Evolutionary conservation across 2,797 vertebrate species (phyloP).

Genomic region (Paedocypris micromegethes): DNA sequence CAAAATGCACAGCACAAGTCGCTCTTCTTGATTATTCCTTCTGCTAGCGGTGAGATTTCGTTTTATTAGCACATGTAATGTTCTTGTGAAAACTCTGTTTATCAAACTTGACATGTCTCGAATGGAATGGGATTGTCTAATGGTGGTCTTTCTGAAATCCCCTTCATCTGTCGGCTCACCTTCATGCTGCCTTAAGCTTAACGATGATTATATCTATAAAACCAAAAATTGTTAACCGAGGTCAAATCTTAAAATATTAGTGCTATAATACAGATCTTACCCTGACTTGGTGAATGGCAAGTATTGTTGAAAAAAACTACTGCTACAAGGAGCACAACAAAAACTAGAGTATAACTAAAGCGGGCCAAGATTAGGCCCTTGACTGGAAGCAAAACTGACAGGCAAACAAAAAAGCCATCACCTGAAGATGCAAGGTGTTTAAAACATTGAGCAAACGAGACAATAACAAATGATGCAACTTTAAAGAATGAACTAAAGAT

Average conservation of each 20-base stretch:
- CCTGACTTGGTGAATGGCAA: neutral
- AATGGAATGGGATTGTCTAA: conserved; percentile 20
- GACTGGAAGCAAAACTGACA: too few relatives aligned
- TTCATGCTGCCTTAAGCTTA: conserved; percentile 44
- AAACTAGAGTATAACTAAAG: too few relatives aligned
- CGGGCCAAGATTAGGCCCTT: too few relatives aligned
- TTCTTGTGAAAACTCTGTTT: conserved; percentile 28
- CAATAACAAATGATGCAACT: too few relatives aligned
- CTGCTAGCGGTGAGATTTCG: conserved; percentile 18
- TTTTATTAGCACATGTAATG: conserved; percentile 23
- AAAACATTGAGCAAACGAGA: too few relatives aligned
- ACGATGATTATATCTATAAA: conserved; percentile 42
- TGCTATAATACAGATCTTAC: neutral
- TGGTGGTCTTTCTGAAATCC: conserved; percentile 3
- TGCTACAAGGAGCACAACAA: too few relatives aligned
- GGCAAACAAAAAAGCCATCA: too few relatives aligned
- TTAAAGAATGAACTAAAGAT: too few relatives aligned
- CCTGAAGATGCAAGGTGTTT: too few relatives aligned
- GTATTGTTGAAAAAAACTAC: too few relatives aligned
- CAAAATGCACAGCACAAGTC: conserved; percentile 9
- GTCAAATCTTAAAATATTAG: conserved; percentile 18
- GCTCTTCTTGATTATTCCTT: conserved; percentile 14
- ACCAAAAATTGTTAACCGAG: conserved; percentile 31
- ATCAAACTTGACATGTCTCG: conserved; percentile 19
- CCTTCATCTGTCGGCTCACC: conserved; percentile 24